Base-by-base conservation (phyloP, 1,140 invertebrate species). In the Formica selysi region DNA sequence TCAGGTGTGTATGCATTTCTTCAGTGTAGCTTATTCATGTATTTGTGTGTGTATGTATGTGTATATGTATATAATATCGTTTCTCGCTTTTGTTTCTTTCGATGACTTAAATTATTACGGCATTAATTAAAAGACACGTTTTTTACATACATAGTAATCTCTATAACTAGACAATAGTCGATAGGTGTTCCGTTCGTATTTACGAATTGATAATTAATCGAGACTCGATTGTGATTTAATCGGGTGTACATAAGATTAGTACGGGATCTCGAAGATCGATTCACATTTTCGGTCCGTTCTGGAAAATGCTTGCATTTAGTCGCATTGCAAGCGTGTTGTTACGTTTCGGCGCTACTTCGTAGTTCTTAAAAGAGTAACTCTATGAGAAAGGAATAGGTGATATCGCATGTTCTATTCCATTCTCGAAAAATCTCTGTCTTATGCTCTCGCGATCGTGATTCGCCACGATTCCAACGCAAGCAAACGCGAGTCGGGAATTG, bases 101-200 rank as follows among this genome's bases (percentile, higher is more conserved):
- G n/a, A n/a, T 68, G 62, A 54, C 76, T 80, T 80, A 80, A 80
- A 22, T 78, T 64, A 68, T 79, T 68, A 68, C 62, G 41, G 29
- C 29, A 5, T 79, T 80, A 80, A 70, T 32, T 80, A 80, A 80
- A 80, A 70, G 64, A 80, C 65, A 80, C 76, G 62, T 38, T 79
- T 51, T 80, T 80, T 80, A 80, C 64, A 80, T 70, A 38, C 29
- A 68, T 38, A 68, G 48, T 80, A 80, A 80, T 80, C 29, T 54
- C 76, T 80, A 51, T 51, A 80, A 22, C 51, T 80, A 80, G 44
- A 80, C 59, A 41, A 65, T 65, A 78, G 19, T 79, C 76, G 32
- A 57, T 54, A 80, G 64, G 32, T 54, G 32, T 68, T 70, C 36
- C 44, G n/a, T 51, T 38, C 32, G 76, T 54, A 41, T 4, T 36